phyloP scores from a whole-genome alignment of 2,797 vertebrate genomes.

The Sandelia bainsii region DNA sequence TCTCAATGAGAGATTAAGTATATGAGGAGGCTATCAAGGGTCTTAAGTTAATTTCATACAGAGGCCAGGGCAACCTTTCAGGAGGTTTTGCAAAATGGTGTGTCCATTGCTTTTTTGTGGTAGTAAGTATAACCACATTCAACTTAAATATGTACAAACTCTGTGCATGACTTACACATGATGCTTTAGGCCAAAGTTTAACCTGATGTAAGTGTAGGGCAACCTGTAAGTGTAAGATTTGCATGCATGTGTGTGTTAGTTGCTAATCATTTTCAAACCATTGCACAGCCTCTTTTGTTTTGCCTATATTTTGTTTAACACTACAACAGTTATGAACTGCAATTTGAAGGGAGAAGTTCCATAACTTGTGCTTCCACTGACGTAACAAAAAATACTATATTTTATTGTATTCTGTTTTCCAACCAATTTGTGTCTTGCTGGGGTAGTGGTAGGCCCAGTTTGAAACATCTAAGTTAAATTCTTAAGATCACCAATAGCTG shows the following conservation, averaged over 20 bases:
- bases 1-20: slow-evolving; percentile 81
- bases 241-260: neutral
- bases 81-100: slow-evolving; percentile 50
- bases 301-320: neutral
- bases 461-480: neutral
- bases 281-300: neutral
- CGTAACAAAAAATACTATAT: too few species aligned
- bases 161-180: slow-evolving; percentile 1
- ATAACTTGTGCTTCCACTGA: too few species aligned
- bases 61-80: slow-evolving; percentile 55
- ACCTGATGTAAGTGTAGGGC: slow-evolving; percentile 11
- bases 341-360: too few species aligned
- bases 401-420: too few species aligned
- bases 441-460: neutral
- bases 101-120: slow-evolving; percentile 37
- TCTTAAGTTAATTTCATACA: slow-evolving; percentile 79
- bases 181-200: slow-evolving; percentile 31
- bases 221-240: slow-evolving; percentile 14
- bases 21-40: slow-evolving; percentile 78
- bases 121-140: slow-evolving; percentile 7
- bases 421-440: neutral
- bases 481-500: neutral
- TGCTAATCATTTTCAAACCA: slow-evolving; percentile 3
- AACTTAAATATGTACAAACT: slow-evolving; percentile 28
- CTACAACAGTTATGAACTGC: neutral